These are phyloP conservation scores for Pteria penguin DNA, from an alignment of 2,888 invertebrate species.

Conservation along the genomic window DNA sequence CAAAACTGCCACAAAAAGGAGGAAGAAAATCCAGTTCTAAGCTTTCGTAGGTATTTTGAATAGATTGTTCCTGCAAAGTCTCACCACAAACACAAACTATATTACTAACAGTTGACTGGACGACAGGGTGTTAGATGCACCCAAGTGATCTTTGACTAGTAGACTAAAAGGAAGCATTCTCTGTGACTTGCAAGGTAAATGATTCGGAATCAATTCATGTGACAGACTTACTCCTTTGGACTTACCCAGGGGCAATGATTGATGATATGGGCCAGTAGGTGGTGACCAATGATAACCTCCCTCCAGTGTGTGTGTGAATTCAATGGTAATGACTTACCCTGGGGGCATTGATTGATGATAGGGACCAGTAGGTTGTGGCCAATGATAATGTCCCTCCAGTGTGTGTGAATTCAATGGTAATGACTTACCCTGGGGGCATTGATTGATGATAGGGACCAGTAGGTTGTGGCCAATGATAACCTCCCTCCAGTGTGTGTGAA, in stretches of 20 bases:
- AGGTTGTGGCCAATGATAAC: slow-evolving; percentile 81
- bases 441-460: slow-evolving; percentile 75
- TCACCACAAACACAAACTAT: too few relatives aligned
- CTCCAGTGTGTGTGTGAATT: slow-evolving; percentile 80
- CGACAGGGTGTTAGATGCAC: too few relatives aligned
- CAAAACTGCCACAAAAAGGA: too few relatives aligned
- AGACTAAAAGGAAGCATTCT: too few relatives aligned
- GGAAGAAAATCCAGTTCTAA: too few relatives aligned
- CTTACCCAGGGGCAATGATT: slow-evolving; percentile 79
- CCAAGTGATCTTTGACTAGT: too few relatives aligned
- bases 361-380: slow-evolving; percentile 77
- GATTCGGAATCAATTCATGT: too few relatives aligned
- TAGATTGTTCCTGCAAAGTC: too few relatives aligned
- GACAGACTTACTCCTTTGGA: too few relatives aligned
- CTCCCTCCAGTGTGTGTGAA: slow-evolving; percentile 82
- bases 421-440: slow-evolving; percentile 80
- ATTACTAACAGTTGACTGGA: too few relatives aligned
- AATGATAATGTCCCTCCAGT: slow-evolving; percentile 81
- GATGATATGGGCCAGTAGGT: slow-evolving; percentile 71
- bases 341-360: slow-evolving; percentile 79
- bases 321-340: slow-evolving; percentile 72
- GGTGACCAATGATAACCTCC: slow-evolving; percentile 82
- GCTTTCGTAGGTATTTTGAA: too few relatives aligned
- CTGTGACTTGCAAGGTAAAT: too few relatives aligned
- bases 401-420: slow-evolving; percentile 84